Evolutionary conservation across 2,113 vertebrate genomes (phyloP).

Genomic region (Paralichthys olivaceus): DNA sequence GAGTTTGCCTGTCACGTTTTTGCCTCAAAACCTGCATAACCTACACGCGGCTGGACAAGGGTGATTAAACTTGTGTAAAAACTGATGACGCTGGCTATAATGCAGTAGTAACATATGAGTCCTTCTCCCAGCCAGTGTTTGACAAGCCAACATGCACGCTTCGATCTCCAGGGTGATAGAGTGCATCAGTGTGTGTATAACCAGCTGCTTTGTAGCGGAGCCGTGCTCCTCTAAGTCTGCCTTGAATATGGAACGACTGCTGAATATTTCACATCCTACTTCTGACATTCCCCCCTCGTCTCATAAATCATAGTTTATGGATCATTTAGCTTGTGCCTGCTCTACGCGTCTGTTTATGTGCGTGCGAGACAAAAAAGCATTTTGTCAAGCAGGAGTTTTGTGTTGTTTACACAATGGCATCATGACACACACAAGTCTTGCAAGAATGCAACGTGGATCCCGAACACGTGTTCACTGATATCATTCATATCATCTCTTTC

Average conservation of each 20-base stretch:
- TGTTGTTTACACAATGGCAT: slow-evolving; percentile 45
- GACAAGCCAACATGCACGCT: slow-evolving; percentile 73
- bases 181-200: slow-evolving; percentile 76
- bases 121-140: slow-evolving; percentile 59
- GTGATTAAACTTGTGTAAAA: slow-evolving; percentile 66
- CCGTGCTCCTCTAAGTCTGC: slow-evolving; percentile 60
- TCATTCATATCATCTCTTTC: slow-evolving; percentile 25
- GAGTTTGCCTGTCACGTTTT: slow-evolving; percentile 5
- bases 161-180: slow-evolving; percentile 73
- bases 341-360: background rate
- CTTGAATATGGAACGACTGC: slow-evolving; percentile 71
- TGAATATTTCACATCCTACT: slow-evolving; percentile 76
- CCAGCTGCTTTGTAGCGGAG: slow-evolving; percentile 50
- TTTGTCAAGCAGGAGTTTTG: slow-evolving; percentile 41
- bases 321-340: slow-evolving; percentile 66
- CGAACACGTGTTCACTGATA: slow-evolving; percentile 2
- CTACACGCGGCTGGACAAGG: slow-evolving; percentile 13
- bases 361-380: slow-evolving; percentile 34
- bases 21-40: slow-evolving; percentile 40
- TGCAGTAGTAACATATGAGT: slow-evolving; percentile 61
- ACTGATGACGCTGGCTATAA: slow-evolving; percentile 66
- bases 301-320: slow-evolving; percentile 80
- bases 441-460: no score
- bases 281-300: slow-evolving; percentile 59
- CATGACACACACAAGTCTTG: slow-evolving; percentile 6